Evolutionary conservation across 2,113 vertebrate species (phyloP).

Genomic region (Lagopus muta): DNA sequence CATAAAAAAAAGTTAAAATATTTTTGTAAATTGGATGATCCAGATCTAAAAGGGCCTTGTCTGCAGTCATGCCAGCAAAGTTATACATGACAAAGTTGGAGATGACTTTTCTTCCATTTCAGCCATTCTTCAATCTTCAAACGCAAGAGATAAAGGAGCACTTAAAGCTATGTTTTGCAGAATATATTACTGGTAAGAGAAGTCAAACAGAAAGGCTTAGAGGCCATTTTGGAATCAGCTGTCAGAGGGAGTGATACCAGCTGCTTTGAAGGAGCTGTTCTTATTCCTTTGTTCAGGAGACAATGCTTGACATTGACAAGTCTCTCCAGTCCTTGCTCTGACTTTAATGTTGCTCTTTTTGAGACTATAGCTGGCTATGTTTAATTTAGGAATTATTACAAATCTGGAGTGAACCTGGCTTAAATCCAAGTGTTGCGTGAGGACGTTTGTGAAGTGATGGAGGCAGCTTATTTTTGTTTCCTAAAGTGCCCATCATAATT

Average conservation of each 20-base stretch:
- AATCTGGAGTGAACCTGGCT: background rate
- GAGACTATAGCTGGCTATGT: background rate
- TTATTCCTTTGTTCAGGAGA: constrained; percentile 3
- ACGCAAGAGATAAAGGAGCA: background rate
- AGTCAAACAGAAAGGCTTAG: background rate
- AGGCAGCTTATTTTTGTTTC: background rate
- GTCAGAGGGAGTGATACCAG: background rate
- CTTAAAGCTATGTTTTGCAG: background rate
- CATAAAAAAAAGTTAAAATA: constrained; percentile 44
- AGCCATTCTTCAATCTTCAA: background rate
- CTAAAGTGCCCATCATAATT: background rate
- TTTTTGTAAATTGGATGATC: constrained; percentile 57
- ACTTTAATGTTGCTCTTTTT: background rate
- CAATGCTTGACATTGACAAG: background rate
- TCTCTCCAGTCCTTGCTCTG: background rate
- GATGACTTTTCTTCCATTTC: constrained; percentile 13
- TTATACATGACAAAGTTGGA: constrained; percentile 26
- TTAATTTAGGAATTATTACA: background rate
- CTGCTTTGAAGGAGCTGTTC: background rate
- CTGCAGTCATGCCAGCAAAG: constrained; percentile 40
- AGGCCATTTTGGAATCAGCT: constrained; percentile 3
- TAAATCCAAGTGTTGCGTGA: background rate
- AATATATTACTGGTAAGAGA: background rate
- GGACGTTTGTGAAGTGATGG: rapidly evolving
- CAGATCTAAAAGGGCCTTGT: constrained; percentile 42